Percentiles rank a stretch among this genome's conserved stretches.
Conservation (phyloP, 2,888 invertebrate genomes). For the Adineta ricciae region DNA sequence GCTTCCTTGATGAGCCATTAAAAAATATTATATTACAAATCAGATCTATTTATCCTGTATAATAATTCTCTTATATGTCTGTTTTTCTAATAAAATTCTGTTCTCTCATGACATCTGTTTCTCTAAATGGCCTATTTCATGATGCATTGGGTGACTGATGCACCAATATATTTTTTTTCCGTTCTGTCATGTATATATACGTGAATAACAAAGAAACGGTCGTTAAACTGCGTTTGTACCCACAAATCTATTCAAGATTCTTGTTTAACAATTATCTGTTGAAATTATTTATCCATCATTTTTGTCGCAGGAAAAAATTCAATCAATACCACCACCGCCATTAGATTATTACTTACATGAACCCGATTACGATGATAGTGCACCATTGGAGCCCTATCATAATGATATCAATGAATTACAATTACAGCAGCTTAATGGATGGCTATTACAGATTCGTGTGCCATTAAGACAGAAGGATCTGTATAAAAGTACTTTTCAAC, state of each 20-base stretch:
- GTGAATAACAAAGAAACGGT: too few relatives aligned
- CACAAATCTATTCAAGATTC: background rate
- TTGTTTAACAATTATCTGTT: background rate
- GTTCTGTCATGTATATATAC: too few relatives aligned
- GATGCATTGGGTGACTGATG: too few relatives aligned
- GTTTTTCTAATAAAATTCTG: too few relatives aligned
- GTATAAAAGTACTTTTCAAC: slow-evolving; percentile 20
- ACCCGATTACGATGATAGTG: background rate
- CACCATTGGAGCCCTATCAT: slow-evolving; percentile 8
- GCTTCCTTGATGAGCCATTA: too few relatives aligned
- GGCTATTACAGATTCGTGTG: slow-evolving; percentile 1
- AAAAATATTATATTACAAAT: too few relatives aligned
- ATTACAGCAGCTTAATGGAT: background rate
- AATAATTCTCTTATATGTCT: too few relatives aligned
- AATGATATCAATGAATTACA: slow-evolving; percentile 19
- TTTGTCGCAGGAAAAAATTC: background rate
- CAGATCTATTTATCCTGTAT: too few relatives aligned
- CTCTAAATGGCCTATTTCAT: too few relatives aligned
- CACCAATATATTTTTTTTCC: too few relatives aligned
- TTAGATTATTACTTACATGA: background rate
- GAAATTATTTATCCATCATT: background rate
- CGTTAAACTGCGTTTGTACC: too few relatives aligned
- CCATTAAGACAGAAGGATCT: slow-evolving; percentile 18
- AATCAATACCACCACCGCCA: background rate
- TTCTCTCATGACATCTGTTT: too few relatives aligned